Conservation (phyloP, 2,113 vertebrate genomes). For the Pongo abelii region DNA sequence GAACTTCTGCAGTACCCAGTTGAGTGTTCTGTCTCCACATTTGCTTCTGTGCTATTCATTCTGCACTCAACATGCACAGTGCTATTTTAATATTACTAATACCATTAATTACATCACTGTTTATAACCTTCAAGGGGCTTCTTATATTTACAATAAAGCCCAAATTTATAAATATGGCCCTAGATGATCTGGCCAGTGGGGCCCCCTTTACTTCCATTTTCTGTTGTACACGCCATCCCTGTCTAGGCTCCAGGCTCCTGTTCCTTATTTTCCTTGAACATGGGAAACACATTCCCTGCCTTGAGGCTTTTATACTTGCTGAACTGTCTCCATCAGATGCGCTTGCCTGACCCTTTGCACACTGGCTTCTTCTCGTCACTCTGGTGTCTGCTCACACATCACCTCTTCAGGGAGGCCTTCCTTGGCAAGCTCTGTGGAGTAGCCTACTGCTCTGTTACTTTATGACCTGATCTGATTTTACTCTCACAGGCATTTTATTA, state of each 20-base stretch:
- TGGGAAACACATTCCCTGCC: not conserved
- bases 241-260: not conserved
- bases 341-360: not conserved
- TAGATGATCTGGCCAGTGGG: not conserved
- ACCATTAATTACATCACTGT: not conserved
- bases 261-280: not conserved
- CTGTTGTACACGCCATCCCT: not conserved
- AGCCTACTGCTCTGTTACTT: not conserved
- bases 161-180: not conserved
- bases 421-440: not conserved
- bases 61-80: not conserved
- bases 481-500: not conserved
- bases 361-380: not conserved
- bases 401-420: not conserved
- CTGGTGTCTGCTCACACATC: too few species aligned
- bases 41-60: not conserved
- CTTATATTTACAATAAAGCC: not conserved
- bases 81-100: not conserved
- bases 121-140: not conserved
- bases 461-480: not conserved
- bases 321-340: too few species aligned
- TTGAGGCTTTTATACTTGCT: not conserved
- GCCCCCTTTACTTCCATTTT: not conserved
- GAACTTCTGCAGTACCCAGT: not conserved
- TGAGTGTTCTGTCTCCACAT: not conserved